These are phyloP conservation scores for Orgyia antiqua DNA, from an alignment of 2,888 invertebrate genomes.

Conservation along the genomic window DNA sequence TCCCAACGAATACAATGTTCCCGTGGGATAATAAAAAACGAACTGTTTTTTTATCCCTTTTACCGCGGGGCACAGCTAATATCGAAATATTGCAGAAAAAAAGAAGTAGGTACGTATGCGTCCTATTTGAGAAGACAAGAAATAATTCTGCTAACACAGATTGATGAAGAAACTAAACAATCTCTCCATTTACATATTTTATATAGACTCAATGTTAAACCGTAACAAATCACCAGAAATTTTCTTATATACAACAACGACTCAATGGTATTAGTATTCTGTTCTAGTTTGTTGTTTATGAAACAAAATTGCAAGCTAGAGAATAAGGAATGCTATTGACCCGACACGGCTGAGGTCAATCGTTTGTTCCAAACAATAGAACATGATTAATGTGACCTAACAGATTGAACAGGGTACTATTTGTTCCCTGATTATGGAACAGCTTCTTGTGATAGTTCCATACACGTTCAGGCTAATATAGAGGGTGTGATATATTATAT, in stretches of 20 bases:
- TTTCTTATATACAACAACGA: slow-evolving; percentile 1
- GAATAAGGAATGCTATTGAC: slow-evolving; percentile 15
- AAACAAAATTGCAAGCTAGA: slow-evolving; percentile 23
- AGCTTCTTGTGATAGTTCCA: not conserved
- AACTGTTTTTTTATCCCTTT: too few species aligned
- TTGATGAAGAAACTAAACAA: not conserved
- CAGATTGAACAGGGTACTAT: slow-evolving; percentile 3
- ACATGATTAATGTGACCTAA: slow-evolving; percentile 18
- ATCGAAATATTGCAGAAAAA: too few species aligned
- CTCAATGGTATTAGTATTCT: slow-evolving; percentile 26
- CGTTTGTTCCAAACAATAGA: slow-evolving; percentile 19
- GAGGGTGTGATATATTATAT: too few species aligned
- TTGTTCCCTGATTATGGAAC: slow-evolving; percentile 1
- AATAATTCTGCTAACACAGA: too few species aligned
- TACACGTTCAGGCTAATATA: too few species aligned
- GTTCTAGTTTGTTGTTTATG: slow-evolving; percentile 14
- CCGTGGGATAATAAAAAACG: too few species aligned
- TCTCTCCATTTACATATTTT: slow-evolving; percentile 1
- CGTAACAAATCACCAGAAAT: not conserved
- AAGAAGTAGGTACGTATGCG: too few species aligned
- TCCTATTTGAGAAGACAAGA: too few species aligned
- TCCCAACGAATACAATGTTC: too few species aligned
- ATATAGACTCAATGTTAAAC: slow-evolving; percentile 1
- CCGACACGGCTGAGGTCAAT: slow-evolving; percentile 7
- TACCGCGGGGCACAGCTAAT: too few species aligned